A percentile compares a stretch with the other conserved stretches of the same genome.
Evolutionary conservation across 2,888 invertebrate species (phyloP).

Genomic region (Anarsia innoxiella): DNA sequence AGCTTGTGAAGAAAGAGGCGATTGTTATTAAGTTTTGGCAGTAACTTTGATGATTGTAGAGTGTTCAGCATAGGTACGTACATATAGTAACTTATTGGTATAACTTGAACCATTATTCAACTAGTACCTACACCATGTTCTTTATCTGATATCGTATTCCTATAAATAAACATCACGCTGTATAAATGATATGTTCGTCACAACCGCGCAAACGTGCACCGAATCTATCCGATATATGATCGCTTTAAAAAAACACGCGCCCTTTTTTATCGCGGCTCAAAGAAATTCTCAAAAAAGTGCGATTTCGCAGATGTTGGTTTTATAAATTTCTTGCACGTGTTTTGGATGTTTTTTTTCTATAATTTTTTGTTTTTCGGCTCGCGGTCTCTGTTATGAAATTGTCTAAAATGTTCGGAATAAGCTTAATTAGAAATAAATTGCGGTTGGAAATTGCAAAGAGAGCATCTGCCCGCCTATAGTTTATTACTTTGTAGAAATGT

Average conservation of each 20-base stretch:
- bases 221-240: slow-evolving; percentile 59
- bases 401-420: slow-evolving; percentile 36
- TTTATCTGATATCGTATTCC: too few relatives aligned
- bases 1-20: too few relatives aligned
- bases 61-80: too few relatives aligned
- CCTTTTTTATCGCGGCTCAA: slow-evolving; percentile 52
- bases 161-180: too few relatives aligned
- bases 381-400: slow-evolving; percentile 48
- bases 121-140: too few relatives aligned
- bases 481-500: slow-evolving; percentile 15
- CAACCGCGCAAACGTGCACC: slow-evolving; percentile 21
- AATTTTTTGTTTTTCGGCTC: slow-evolving; percentile 32
- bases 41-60: too few relatives aligned
- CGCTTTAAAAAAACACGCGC: slow-evolving; percentile 56
- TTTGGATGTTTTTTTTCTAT: slow-evolving; percentile 22
- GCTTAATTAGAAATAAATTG: slow-evolving; percentile 49
- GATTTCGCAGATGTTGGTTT: slow-evolving; percentile 73
- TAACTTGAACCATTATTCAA: too few relatives aligned
- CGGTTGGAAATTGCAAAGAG: slow-evolving; percentile 30
- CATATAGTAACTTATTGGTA: too few relatives aligned
- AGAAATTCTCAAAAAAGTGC: slow-evolving; percentile 59
- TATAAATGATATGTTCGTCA: slow-evolving; percentile 17
- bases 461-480: slow-evolving; percentile 37
- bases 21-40: too few relatives aligned
- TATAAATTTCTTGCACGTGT: slow-evolving; percentile 72